Base-by-base conservation (phyloP, 2,113 vertebrate genomes). In the Calyptommatus sinebrachiatus region DNA sequence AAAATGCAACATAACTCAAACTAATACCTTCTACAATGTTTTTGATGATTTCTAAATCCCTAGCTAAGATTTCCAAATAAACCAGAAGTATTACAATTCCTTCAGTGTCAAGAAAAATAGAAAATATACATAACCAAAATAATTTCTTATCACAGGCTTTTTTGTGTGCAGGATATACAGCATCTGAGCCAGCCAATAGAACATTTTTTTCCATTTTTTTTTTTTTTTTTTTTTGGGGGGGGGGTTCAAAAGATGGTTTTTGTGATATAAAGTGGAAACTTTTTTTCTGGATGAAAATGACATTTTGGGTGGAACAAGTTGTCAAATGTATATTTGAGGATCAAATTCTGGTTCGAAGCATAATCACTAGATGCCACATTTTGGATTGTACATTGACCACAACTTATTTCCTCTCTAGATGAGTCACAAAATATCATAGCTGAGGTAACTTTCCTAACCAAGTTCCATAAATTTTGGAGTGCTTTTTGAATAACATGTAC, bases 251-350 rank as follows among this genome's bases (percentile, higher is more conserved):
- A 85, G 61, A 20, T 80, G 41, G 41, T 66, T 73, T 78, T 88
- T 83, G 74, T 89, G 78, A 85, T 88, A 75, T 9, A 14, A 88
- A 87, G 70, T 84, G 71, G 84, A 88, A 89, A 86, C 28, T 46
- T 86, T 86, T 61, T 68, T 80, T 77, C 83, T 62, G 45, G 77
- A 1, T n/a, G 12, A 69, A 85, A 76, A 82, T 48, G 60, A 53
- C 71, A 73, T 90, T 88, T 88, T 79, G 1, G 0, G 69, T 80
- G 71, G 68, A 84, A 70, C 35, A 84, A 70, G 24, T 3, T 31
- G 2, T 72, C 86, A 21, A 76, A 45, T 65, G 24, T 75, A 73
- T 72, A 83, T 86, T 88, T 81, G 66, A 76, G 66, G 35, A 48
- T 76, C 20, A 48, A 62, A 62, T 26, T 8, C 67, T 81, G 66